Conservation (phyloP, 2,797 vertebrate genomes). For the Myiothlypis chrysogaster region DNA sequence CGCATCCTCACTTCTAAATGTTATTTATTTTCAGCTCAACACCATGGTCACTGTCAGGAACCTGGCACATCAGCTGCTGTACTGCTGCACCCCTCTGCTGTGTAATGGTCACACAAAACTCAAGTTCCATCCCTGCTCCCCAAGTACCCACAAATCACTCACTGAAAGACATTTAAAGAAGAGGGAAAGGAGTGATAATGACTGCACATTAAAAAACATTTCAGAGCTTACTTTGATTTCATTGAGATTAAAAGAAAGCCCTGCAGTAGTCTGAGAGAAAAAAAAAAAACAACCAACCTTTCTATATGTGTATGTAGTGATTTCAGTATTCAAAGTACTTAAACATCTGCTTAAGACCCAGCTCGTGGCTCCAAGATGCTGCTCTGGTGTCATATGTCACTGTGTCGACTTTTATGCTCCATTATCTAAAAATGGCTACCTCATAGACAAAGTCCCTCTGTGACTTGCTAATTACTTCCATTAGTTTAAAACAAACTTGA, state of each 20-base stretch:
- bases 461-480: constrained; percentile 62
- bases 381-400: constrained; percentile 63
- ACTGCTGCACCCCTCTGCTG: background rate
- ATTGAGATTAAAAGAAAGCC: constrained; percentile 33
- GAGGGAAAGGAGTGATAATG: background rate
- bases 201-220: constrained; percentile 10
- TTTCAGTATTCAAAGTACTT: constrained; percentile 51
- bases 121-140: background rate
- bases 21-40: background rate
- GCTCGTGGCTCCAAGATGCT: constrained; percentile 36
- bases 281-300: background rate
- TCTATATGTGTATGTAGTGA: background rate
- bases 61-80: background rate
- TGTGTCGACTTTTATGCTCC: constrained; percentile 66
- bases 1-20: background rate
- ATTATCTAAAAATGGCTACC: constrained; percentile 56
- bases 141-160: background rate
- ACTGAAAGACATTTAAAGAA: background rate
- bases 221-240: constrained; percentile 34
- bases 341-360: constrained; percentile 66
- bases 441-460: constrained; percentile 34
- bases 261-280: background rate
- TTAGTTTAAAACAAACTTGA: constrained; percentile 70
- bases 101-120: background rate
- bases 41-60: background rate